Percentiles rank a stretch among this genome's conserved stretches.
These are phyloP conservation scores for Xanthostigma xanthostigma DNA, from an alignment of 2,888 invertebrate species.

Conservation along the genomic window DNA sequence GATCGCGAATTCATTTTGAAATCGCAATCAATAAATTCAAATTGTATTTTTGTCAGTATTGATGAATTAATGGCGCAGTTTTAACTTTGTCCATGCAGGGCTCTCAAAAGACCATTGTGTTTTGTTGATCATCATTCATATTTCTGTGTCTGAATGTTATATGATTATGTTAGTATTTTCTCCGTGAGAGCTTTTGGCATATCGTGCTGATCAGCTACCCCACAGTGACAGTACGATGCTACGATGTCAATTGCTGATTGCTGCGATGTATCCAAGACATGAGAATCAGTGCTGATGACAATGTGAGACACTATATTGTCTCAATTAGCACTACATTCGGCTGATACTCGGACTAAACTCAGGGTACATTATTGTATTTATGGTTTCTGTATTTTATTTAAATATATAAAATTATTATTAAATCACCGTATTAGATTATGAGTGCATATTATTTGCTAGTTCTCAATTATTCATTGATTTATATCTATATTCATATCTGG, in stretches of 20 bases:
- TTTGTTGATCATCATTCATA: not conserved
- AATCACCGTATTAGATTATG: not conserved
- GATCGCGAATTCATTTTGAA: too few relatives aligned
- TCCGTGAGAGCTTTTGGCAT: constrained; percentile 4
- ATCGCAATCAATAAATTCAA: too few relatives aligned
- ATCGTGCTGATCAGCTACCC: constrained; percentile 5
- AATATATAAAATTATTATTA: constrained; percentile 1
- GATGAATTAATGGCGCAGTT: too few relatives aligned
- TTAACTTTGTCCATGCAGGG: too few relatives aligned
- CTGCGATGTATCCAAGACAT: not conserved
- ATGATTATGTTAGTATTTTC: constrained; percentile 1
- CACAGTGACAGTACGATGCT: too few relatives aligned
- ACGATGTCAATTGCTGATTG: not conserved
- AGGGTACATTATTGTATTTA: constrained; percentile 12
- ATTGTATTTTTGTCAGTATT: too few relatives aligned
- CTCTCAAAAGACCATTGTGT: not conserved
- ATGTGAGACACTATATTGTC: too few relatives aligned
- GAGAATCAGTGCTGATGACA: not conserved
- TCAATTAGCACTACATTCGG: too few relatives aligned
- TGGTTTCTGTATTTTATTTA: constrained; percentile 10
- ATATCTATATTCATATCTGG: constrained; percentile 2
- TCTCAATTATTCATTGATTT: constrained; percentile 1
- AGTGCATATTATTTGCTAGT: constrained; percentile 1
- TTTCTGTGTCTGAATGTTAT: constrained; percentile 4
- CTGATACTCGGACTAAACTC: not conserved